Conservation (phyloP, 1,140 invertebrate species). For the Phocides pigmalion region DNA sequence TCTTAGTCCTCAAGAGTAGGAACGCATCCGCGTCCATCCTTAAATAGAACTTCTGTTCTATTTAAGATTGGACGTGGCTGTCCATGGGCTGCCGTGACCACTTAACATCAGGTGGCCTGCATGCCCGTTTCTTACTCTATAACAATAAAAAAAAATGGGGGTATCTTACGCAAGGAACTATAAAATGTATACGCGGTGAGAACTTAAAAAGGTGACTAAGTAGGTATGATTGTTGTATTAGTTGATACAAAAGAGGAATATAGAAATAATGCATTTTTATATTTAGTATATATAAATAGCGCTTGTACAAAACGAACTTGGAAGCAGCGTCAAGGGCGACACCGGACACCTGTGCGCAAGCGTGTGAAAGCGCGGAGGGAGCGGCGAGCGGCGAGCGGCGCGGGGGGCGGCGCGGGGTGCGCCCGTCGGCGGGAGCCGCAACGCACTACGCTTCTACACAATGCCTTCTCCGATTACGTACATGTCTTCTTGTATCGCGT, state of each 20-base stretch:
- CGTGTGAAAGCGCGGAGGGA: slow-evolving; percentile 72
- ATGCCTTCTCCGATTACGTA: slow-evolving; percentile 78
- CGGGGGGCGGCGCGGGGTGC: slow-evolving; percentile 37
- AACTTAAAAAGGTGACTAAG: no score
- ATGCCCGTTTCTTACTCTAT: no score
- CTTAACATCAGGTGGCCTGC: no score
- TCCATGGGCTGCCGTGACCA: no score
- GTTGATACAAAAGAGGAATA: slow-evolving; percentile 6
- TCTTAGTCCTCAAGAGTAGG: no score
- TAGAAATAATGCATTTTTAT: background rate
- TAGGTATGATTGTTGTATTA: background rate
- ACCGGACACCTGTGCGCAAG: slow-evolving; percentile 78
- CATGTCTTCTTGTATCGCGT: slow-evolving; percentile 79
- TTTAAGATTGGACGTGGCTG: no score
- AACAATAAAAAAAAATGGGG: no score
- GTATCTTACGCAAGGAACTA: no score
- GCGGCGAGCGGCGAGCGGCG: slow-evolving; percentile 34
- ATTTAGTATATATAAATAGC: slow-evolving; percentile 34
- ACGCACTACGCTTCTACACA: slow-evolving; percentile 75
- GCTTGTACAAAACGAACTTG: slow-evolving; percentile 66
- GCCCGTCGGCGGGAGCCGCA: slow-evolving; percentile 52
- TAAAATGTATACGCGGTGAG: no score
- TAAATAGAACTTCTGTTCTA: no score
- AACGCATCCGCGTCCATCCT: no score
- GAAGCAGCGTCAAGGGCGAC: slow-evolving; percentile 75